A percentile compares a stretch with the other conserved stretches of the same genome.
These are phyloP conservation scores for Girardinus metallicus DNA, from an alignment of 2,797 vertebrate genomes.

Conservation along the genomic window DNA sequence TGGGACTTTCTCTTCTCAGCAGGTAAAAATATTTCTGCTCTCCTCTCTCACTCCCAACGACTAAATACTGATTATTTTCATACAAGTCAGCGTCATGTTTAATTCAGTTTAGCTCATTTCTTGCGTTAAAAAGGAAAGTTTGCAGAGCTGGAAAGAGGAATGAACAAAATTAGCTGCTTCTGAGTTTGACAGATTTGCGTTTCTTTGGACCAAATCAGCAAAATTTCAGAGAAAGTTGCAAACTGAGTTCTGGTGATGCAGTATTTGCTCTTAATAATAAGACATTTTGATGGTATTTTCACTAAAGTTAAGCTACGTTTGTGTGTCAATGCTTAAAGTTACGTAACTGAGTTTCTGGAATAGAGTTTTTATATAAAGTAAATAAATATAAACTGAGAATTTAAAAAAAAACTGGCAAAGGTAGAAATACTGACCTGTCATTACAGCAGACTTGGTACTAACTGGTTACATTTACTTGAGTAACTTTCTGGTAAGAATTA, in stretches of 20 bases:
- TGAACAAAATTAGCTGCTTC: background rate
- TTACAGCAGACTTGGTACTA: too few relatives aligned
- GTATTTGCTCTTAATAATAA: background rate
- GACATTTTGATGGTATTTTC: background rate
- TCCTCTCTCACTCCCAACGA: background rate
- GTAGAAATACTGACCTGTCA: background rate
- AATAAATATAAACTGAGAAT: background rate
- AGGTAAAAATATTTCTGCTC: slow-evolving; percentile 26
- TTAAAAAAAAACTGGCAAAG: background rate
- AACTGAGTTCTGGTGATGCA: too few relatives aligned
- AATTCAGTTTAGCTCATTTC: background rate
- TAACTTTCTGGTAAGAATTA: too few relatives aligned
- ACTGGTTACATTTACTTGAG: too few relatives aligned
- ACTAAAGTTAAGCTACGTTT: background rate
- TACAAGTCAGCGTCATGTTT: background rate
- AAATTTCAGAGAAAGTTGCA: background rate
- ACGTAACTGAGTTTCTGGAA: background rate
- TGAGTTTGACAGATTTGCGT: background rate
- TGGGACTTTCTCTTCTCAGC: background rate
- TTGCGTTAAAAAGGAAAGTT: background rate
- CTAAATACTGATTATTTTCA: background rate
- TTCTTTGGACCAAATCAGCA: background rate
- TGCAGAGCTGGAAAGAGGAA: background rate
- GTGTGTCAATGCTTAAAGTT: background rate
- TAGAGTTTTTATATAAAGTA: background rate